These are phyloP conservation scores for Cephonodes hylas DNA, from an alignment of 2,888 invertebrate species.

Conservation along the genomic window DNA sequence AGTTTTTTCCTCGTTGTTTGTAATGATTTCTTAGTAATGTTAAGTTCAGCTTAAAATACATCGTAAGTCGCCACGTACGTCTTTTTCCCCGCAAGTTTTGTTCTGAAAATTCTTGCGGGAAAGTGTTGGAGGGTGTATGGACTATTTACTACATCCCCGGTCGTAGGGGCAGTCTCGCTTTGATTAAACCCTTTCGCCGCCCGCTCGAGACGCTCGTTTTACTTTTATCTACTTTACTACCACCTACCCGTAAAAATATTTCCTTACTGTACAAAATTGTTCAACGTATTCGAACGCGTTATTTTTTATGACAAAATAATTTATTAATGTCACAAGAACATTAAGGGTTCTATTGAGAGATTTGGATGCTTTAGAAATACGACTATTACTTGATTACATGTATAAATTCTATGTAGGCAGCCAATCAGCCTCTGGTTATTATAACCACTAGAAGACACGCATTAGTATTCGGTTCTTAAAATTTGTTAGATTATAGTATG, in stretches of 20 bases:
- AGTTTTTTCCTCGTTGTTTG: too few relatives aligned
- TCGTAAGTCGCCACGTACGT: not conserved
- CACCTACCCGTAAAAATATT: slow-evolving; percentile 44
- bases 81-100: slow-evolving; percentile 18
- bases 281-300: not conserved
- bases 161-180: slow-evolving; percentile 56
- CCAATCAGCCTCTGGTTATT: too few relatives aligned
- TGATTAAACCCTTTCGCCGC: slow-evolving; percentile 69
- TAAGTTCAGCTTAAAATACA: not conserved
- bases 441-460: too few relatives aligned
- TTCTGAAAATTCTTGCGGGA: slow-evolving; percentile 36
- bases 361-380: too few relatives aligned
- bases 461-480: too few relatives aligned
- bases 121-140: slow-evolving; percentile 39
- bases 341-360: too few relatives aligned
- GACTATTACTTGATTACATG: too few relatives aligned
- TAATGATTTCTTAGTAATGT: too few relatives aligned
- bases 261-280: slow-evolving; percentile 7
- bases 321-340: not conserved
- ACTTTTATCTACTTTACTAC: slow-evolving; percentile 57
- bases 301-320: not conserved
- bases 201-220: slow-evolving; percentile 51
- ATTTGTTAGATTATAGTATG: too few relatives aligned
- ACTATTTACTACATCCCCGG: slow-evolving; percentile 61
- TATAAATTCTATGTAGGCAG: too few relatives aligned